These are phyloP conservation scores for Trissolcus brochymenae DNA, from an alignment of 2,888 invertebrate genomes.

Conservation along the genomic window DNA sequence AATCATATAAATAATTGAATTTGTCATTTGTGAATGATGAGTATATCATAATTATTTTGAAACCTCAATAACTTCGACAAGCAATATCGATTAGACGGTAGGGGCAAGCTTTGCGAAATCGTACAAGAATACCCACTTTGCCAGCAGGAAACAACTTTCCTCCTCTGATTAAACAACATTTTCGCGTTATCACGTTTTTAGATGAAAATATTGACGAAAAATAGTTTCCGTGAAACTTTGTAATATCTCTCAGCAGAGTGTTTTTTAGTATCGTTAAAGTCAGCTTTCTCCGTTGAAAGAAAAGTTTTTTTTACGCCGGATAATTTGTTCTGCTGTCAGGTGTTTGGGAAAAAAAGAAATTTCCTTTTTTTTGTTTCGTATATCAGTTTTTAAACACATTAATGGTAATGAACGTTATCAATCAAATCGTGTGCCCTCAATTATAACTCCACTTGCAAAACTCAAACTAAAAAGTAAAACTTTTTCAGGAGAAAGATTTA, in stretches of 20 bases:
- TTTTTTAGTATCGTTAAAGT: constrained; percentile 45
- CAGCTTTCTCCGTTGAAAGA: constrained; percentile 38
- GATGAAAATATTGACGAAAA: constrained; percentile 53
- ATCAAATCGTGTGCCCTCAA: background rate
- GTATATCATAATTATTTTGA: constrained; percentile 18
- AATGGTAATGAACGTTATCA: constrained; percentile 33
- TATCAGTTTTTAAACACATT: constrained; percentile 29
- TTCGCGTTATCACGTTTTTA: constrained; percentile 53
- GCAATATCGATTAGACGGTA: constrained; percentile 30
- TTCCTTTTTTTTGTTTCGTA: constrained; percentile 25
- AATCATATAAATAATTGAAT: background rate
- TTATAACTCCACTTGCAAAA: too few relatives aligned
- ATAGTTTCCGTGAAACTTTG: constrained; percentile 39
- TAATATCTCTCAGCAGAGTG: constrained; percentile 34
- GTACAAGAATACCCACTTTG: constrained; percentile 46
- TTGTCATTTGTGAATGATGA: too few relatives aligned
- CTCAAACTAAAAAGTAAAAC: too few relatives aligned
- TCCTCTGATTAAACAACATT: constrained; percentile 52
- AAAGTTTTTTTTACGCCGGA: constrained; percentile 43
- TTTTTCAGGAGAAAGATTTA: too few relatives aligned
- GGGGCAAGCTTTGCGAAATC: constrained; percentile 16
- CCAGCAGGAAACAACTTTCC: constrained; percentile 42
- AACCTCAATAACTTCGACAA: constrained; percentile 18
- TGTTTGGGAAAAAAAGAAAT: constrained; percentile 26
- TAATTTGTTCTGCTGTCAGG: constrained; percentile 30